These are phyloP conservation scores for Capricornis sumatraensis DNA, from an alignment of 2,113 vertebrate species.

Conservation along the genomic window DNA sequence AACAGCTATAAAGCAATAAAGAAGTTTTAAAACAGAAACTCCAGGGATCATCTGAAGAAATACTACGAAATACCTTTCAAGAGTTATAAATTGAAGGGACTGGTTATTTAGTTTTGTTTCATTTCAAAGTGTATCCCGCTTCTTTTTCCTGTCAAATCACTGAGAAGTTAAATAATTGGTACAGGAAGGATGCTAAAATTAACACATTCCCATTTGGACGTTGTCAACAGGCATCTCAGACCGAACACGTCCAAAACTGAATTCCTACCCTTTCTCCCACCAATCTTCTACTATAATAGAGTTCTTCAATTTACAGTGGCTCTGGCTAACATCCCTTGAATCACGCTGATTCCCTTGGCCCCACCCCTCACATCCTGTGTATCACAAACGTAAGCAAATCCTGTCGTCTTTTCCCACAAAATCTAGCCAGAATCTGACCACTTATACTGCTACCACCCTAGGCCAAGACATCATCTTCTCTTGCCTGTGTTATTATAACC, in stretches of 20 bases:
- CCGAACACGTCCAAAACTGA: not conserved
- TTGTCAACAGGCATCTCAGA: not conserved
- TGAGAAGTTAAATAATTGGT: not conserved
- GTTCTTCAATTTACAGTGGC: not conserved
- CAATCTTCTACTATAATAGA: not conserved
- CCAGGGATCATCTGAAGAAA: not conserved
- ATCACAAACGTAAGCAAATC: not conserved
- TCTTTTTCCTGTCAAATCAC: not conserved
- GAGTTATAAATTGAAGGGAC: not conserved
- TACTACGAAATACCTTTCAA: not conserved
- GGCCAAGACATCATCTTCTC: not conserved
- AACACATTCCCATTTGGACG: not conserved
- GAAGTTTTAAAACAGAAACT: not conserved
- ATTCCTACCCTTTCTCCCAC: not conserved
- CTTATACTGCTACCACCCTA: not conserved
- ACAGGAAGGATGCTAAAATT: not conserved
- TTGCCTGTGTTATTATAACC: not conserved
- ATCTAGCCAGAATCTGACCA: not conserved
- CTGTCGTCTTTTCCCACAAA: not conserved
- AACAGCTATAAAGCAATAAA: not conserved
- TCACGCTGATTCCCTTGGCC: not conserved
- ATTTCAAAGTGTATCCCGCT: not conserved
- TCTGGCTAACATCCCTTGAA: not conserved
- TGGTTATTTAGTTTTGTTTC: not conserved
- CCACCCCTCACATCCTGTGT: fast-evolving